A percentile compares a stretch with the other conserved stretches of the same genome.
These are phyloP conservation scores for Drosophila cardini DNA, from an alignment of 1,140 invertebrate genomes.

Conservation along the genomic window DNA sequence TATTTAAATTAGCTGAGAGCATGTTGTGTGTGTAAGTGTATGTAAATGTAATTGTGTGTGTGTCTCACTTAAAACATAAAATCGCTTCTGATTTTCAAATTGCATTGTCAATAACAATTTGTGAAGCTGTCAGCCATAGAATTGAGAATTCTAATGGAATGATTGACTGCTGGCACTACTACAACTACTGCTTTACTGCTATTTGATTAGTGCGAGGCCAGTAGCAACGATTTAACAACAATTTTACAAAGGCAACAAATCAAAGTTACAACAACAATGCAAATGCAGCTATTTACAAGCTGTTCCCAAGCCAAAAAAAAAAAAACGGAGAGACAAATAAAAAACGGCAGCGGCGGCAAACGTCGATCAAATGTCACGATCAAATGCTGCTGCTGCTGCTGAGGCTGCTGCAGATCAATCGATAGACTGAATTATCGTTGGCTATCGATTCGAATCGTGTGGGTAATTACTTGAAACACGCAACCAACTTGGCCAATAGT, in stretches of 20 bases:
- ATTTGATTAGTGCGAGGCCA: conserved; percentile 39
- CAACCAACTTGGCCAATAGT: conserved; percentile 46
- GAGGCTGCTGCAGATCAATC: conserved; percentile 64
- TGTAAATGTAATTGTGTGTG: conserved; percentile 6
- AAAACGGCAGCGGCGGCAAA: conserved; percentile 78
- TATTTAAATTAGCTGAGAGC: neutral
- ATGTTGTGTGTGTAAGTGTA: neutral
- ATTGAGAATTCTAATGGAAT: conserved; percentile 80
- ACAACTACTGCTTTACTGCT: neutral
- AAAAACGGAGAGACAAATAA: too few relatives aligned
- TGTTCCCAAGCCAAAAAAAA: conserved; percentile 18
- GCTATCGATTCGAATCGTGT: conserved; percentile 42
- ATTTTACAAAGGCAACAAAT: conserved; percentile 11
- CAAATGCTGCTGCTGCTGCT: conserved; percentile 55
- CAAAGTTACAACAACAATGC: conserved; percentile 21
- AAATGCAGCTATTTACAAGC: conserved; percentile 13
- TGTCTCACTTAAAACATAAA: conserved; percentile 73
- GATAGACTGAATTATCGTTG: conserved; percentile 32
- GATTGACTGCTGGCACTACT: conserved; percentile 53
- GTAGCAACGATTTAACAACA: conserved; percentile 30
- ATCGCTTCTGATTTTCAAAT: conserved; percentile 77
- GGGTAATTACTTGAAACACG: conserved; percentile 70
- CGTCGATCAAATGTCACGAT: conserved; percentile 80
- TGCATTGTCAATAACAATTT: conserved; percentile 77
- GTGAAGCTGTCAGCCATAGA: conserved; percentile 63